Conservation (phyloP, 2,113 vertebrate species). For the Beaufortia kweichowensis region DNA sequence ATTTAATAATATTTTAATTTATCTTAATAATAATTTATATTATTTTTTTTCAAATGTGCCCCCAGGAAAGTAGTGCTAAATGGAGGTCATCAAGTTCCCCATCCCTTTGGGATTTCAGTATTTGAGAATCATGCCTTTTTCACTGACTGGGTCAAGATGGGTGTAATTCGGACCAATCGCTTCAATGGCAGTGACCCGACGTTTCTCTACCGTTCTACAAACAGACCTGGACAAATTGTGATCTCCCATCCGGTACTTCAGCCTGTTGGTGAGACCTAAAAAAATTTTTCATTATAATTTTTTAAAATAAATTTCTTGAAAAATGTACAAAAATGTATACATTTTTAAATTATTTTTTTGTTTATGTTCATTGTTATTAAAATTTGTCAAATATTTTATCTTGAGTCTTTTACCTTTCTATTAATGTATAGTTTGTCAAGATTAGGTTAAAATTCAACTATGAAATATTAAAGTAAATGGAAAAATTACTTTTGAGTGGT, state of each 20-base stretch:
- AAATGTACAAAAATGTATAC: no score
- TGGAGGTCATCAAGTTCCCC: conserved; percentile 85
- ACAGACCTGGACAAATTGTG: conserved; percentile 88
- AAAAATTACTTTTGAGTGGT: no score
- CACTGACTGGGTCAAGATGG: conserved; percentile 97
- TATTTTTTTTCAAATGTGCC: conserved; percentile 19
- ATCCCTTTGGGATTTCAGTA: conserved; percentile 89
- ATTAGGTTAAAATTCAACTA: no score
- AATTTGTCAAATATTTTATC: no score
- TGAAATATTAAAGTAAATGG: no score
- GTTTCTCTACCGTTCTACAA: conserved; percentile 79
- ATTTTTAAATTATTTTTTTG: no score
- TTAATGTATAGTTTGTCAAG: no score
- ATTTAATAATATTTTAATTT: neutral
- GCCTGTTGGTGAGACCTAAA: conserved; percentile 85
- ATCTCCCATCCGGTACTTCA: conserved; percentile 85
- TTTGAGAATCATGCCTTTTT: conserved; percentile 93
- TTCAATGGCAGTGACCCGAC: conserved; percentile 85
- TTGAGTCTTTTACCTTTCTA: no score
- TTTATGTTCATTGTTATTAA: no score
- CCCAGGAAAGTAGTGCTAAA: conserved; percentile 88
- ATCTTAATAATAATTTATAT: neutral
- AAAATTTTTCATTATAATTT: no score
- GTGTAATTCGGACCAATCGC: conserved; percentile 91
- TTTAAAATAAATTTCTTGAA: no score